Conservation (phyloP, 2,888 invertebrate species). For the Agonum fuliginosum region DNA sequence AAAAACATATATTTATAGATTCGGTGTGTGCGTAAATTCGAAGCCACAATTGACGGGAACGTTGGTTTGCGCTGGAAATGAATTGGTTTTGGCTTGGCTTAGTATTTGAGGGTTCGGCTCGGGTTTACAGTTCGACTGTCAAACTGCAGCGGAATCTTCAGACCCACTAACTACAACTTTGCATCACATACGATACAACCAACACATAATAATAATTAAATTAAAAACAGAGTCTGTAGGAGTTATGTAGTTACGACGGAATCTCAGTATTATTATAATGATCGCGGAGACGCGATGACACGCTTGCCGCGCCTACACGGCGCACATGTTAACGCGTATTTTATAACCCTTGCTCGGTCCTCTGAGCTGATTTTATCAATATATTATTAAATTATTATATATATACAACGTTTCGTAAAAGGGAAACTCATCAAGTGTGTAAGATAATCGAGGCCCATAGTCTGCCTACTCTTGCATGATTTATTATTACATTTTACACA, state of each 20-base stretch:
- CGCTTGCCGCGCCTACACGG: slow-evolving; percentile 44
- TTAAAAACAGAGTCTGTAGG: slow-evolving; percentile 18
- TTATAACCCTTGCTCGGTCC: slow-evolving; percentile 59
- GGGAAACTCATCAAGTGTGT: slow-evolving; percentile 61
- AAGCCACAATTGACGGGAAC: slow-evolving; percentile 31
- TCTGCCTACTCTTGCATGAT: slow-evolving; percentile 70
- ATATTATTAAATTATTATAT: slow-evolving; percentile 53
- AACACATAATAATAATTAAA: too few relatives aligned
- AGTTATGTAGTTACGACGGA: slow-evolving; percentile 37
- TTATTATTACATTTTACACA: slow-evolving; percentile 73
- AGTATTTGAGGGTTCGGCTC: slow-evolving; percentile 1
- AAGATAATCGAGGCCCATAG: slow-evolving; percentile 70
- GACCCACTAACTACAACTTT: not conserved
- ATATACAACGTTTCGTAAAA: slow-evolving; percentile 57
- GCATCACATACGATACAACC: slow-evolving; percentile 16
- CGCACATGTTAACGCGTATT: slow-evolving; percentile 53
- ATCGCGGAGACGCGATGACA: slow-evolving; percentile 14
- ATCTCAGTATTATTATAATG: slow-evolving; percentile 56
- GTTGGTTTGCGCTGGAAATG: not conserved
- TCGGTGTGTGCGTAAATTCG: slow-evolving; percentile 49
- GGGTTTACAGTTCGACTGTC: not conserved
- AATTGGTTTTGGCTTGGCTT: not conserved
- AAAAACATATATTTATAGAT: slow-evolving; percentile 60
- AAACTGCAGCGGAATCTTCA: not conserved
- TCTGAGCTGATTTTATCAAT: slow-evolving; percentile 57